Evolutionary conservation across 2,113 vertebrate species (phyloP).

Genomic region (Anseranas semipalmata): DNA sequence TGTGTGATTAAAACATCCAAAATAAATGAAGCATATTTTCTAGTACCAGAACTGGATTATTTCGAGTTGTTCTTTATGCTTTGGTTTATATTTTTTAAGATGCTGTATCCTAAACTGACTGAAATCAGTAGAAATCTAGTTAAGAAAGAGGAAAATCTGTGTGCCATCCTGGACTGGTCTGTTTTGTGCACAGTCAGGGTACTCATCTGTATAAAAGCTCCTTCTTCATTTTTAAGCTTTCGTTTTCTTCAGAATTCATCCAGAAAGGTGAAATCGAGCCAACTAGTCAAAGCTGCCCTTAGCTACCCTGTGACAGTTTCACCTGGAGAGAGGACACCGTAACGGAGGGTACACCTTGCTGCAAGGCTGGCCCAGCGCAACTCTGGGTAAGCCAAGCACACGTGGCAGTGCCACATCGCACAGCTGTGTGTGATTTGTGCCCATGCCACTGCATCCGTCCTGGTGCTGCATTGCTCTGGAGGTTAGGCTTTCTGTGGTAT

Average conservation of each 20-base stretch:
- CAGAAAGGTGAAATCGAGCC: neutral
- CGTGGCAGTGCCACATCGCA: accelerated
- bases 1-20: constrained; percentile 19
- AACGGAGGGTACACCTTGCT: neutral
- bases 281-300: accelerated
- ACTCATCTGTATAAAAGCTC: neutral
- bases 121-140: neutral
- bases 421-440: neutral
- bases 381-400: neutral
- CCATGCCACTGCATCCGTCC: neutral
- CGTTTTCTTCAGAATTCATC: neutral
- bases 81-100: neutral
- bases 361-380: neutral
- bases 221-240: neutral
- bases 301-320: neutral
- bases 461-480: neutral
- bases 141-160: neutral
- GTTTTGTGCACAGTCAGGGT: neutral
- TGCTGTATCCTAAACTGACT: neutral
- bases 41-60: neutral
- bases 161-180: neutral
- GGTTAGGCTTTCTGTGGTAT: neutral
- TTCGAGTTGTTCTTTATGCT: neutral
- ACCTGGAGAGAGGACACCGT: neutral
- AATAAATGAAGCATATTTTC: neutral